Percentiles rank a stretch among this genome's conserved stretches.
These are phyloP conservation scores for Melanerpes aurifrons DNA, from an alignment of 2,113 vertebrate genomes.

Conservation along the genomic window DNA sequence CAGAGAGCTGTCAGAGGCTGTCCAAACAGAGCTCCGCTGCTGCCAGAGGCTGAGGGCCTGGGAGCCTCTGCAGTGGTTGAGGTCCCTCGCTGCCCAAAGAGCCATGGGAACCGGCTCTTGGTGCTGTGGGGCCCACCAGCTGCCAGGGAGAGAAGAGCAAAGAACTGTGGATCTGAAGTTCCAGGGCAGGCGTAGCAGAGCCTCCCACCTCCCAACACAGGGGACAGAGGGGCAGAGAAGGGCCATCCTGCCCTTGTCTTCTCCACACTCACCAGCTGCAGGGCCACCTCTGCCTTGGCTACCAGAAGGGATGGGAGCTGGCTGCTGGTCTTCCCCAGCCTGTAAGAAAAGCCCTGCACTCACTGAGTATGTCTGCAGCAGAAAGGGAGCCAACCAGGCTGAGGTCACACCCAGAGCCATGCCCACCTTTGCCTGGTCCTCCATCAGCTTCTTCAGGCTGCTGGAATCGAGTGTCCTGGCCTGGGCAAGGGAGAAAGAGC, in stretches of 20 bases:
- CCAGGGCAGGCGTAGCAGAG: fast-evolving
- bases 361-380: no score
- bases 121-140: no score
- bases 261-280: not conserved
- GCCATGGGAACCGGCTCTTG: not conserved
- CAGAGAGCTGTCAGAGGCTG: not conserved
- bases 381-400: no score
- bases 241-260: not conserved
- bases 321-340: not conserved
- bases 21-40: not conserved
- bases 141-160: not conserved
- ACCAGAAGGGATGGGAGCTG: not conserved
- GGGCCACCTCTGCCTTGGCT: not conserved
- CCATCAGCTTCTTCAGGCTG: no score
- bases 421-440: no score
- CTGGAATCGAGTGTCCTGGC: no score
- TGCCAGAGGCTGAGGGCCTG: not conserved
- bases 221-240: not conserved
- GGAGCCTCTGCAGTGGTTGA: fast-evolving
- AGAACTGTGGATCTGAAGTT: no score
- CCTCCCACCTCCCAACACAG: not conserved
- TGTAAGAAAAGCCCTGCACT: no score
- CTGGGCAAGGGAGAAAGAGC: no score
- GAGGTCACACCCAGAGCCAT: no score
- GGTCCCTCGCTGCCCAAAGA: fast-evolving